Percentiles rank a stretch among this genome's conserved stretches.
Conservation (phyloP, 2,797 vertebrate species). For the Coendou prehensilis region DNA sequence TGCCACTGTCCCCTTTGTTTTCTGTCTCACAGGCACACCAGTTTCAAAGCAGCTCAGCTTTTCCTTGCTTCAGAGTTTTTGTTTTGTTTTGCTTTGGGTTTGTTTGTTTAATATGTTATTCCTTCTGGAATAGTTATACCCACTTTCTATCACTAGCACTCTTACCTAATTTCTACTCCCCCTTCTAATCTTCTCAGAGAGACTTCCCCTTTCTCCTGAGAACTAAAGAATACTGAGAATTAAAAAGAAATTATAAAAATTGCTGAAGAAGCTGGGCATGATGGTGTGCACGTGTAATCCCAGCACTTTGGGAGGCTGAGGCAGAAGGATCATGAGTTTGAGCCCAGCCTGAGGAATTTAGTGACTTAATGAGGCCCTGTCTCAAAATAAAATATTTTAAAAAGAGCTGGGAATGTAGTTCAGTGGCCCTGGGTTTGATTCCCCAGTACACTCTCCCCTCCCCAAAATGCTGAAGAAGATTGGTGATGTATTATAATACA, state of each 20-base stretch:
- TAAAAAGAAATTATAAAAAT: not conserved
- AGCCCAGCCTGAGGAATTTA: not conserved
- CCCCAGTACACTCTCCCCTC: no score
- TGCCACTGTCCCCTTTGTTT: not conserved
- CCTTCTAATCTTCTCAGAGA: not conserved
- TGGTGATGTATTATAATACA: not conserved
- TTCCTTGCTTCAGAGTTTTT: not conserved
- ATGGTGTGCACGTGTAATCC: not conserved
- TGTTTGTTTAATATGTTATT: not conserved
- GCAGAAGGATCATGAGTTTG: not conserved
- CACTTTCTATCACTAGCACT: not conserved
- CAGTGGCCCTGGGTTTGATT: not conserved
- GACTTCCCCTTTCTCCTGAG: not conserved
- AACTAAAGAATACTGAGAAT: not conserved
- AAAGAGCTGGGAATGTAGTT: not conserved
- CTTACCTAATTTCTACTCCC: not conserved
- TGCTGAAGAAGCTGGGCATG: not conserved
- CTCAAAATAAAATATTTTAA: not conserved
- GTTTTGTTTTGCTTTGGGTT: not conserved
- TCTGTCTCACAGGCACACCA: not conserved
- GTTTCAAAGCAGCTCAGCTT: not conserved
- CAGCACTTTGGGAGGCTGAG: not conserved
- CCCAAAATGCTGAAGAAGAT: not conserved
- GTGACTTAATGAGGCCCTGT: not conserved
- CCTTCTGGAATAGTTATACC: not conserved